Evolutionary conservation across 2,113 vertebrate species (phyloP), one percentile per base, ranked within the genome.

Genomic region (Gasterosteus aculeatus): DNA sequence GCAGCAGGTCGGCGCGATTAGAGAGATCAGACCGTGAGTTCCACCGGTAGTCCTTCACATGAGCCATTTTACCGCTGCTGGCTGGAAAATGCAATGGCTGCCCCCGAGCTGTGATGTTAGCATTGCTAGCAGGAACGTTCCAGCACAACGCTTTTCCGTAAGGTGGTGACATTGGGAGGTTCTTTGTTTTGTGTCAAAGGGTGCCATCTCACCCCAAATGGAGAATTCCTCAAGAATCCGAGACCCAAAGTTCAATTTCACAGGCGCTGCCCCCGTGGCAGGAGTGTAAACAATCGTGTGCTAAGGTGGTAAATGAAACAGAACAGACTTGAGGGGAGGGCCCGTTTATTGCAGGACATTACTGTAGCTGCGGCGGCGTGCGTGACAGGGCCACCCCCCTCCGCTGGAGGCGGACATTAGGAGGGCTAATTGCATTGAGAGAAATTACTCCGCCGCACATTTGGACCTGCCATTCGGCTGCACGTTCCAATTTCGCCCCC

Each of bases 231-330:
- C 1, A 9, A 53, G 67, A 85, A 62, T 3, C 4, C 58, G 66
- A 77, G 82, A 42, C 42, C 68, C 70, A 4, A 38, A 47, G 83
- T 88, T 77, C 78, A 84, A 85, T 87, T 87, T 90, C 86, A 88
- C 82, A 76, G 67, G 72, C 67, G 12, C 31, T 85, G 86, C 84
- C 75, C 75, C 83, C 69, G 78, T 56, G 71, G 64, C 69, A 33
- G 69, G 74, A 86, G 69, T 79, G 83, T 80, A 85, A 84, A 84
- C 83, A 87, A 85, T 85, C 78, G 68, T 85, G 77, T 72, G 69
- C 59, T 61, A 69, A 82, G 49, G 76, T 74, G 69, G 83, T 22
- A 82, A 84, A 80, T 84, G 78, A 83, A 87, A 82, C 42, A 44
- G 64, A 88, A 71, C 67, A 49, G 73, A 62, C 65, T 16, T 11